phyloP scores from a whole-genome alignment of 2,797 vertebrate species.

The Danionella dracula region DNA sequence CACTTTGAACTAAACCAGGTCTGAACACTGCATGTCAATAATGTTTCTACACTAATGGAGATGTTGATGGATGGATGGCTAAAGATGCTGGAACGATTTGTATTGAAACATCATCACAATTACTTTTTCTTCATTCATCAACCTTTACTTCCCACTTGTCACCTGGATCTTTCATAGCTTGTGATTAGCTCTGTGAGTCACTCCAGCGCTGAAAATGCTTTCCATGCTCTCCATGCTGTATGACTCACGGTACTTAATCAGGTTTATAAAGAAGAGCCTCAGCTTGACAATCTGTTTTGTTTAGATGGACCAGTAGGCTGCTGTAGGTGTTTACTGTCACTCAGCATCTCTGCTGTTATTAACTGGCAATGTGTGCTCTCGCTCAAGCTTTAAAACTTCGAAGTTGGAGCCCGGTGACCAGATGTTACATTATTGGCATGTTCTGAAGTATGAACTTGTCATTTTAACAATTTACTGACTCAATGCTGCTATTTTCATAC shows the following conservation, averaged over 20 bases:
- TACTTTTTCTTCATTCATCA: neutral
- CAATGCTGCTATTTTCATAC: too few species aligned
- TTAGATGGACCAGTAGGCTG: neutral
- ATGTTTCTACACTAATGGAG: neutral
- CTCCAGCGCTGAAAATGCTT: conserved; percentile 9
- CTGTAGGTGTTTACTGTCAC: conserved; percentile 5
- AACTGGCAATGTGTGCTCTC: neutral
- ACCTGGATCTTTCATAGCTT: neutral
- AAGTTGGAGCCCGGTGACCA: neutral
- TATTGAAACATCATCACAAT: neutral
- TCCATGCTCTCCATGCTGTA: neutral
- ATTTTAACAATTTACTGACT: neutral
- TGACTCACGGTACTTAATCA: conserved; percentile 15
- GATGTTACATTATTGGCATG: neutral
- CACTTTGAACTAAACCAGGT: neutral
- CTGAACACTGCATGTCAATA: neutral
- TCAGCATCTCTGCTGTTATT: neutral
- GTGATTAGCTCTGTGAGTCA: conserved; percentile 17
- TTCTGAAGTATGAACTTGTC: neutral
- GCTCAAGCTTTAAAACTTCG: too few species aligned
- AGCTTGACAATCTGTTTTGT: conserved; percentile 20
- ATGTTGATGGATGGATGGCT: too few species aligned
- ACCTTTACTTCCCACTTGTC: neutral
- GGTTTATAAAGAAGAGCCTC: neutral
- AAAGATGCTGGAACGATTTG: neutral